Conservation (phyloP, 2,888 invertebrate species). For the Pandemis corylana region DNA sequence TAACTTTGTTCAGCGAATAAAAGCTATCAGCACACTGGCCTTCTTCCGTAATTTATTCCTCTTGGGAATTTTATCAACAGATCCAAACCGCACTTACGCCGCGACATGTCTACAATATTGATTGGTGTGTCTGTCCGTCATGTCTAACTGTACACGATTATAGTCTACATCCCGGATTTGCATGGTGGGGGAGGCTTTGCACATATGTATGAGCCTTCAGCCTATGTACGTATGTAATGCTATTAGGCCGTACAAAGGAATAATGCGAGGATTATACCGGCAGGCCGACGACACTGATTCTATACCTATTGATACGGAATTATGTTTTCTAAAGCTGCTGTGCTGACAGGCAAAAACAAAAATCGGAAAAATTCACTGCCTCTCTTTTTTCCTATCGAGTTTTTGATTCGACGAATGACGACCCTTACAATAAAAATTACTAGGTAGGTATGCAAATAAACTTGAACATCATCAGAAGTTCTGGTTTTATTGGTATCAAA, state of each 20-base stretch:
- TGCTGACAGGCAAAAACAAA: neutral
- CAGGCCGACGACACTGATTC: slow-evolving; percentile 14
- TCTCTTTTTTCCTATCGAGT: too few species aligned
- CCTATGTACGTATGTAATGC: slow-evolving; percentile 27
- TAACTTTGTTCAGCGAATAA: neutral
- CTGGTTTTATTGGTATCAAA: neutral
- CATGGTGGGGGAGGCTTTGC: slow-evolving; percentile 38
- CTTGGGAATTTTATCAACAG: slow-evolving; percentile 19
- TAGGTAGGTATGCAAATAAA: neutral
- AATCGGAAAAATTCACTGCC: neutral
- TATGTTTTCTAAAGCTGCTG: neutral
- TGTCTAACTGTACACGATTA: slow-evolving; percentile 28
- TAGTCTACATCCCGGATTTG: slow-evolving; percentile 37
- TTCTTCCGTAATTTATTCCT: neutral
- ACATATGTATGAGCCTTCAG: slow-evolving; percentile 2
- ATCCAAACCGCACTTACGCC: slow-evolving; percentile 6
- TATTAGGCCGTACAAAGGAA: slow-evolving; percentile 41
- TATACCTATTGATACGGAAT: neutral
- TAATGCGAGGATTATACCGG: slow-evolving; percentile 29
- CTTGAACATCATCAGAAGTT: neutral
- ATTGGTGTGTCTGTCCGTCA: slow-evolving; percentile 41
- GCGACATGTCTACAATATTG: slow-evolving; percentile 25
- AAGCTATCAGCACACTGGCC: slow-evolving; percentile 10
- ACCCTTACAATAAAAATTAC: too few species aligned
- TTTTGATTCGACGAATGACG: too few species aligned